A percentile compares a stretch with the other conserved stretches of the same genome.
These are phyloP conservation scores for Parapsyche elsis DNA, from an alignment of 1,140 invertebrate genomes.

Conservation along the genomic window DNA sequence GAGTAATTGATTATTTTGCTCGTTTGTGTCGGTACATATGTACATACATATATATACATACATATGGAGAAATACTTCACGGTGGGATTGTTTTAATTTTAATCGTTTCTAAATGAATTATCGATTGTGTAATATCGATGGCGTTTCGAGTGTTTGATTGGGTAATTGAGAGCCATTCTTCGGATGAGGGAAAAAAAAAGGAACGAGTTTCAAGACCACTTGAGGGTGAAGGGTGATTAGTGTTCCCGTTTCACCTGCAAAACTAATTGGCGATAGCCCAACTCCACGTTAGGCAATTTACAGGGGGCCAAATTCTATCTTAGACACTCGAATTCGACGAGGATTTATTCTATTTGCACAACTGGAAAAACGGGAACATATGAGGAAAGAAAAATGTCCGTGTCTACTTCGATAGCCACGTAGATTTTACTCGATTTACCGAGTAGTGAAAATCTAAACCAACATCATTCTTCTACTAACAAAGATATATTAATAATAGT, in stretches of 20 bases:
- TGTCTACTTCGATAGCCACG: too few species aligned
- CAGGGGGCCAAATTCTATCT: neutral
- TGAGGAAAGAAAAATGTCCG: too few species aligned
- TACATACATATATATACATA: neutral
- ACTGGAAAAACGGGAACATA: neutral
- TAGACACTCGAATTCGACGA: slow-evolving; percentile 29
- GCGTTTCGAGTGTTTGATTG: too few species aligned
- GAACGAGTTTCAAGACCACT: slow-evolving; percentile 11
- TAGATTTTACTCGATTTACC: too few species aligned
- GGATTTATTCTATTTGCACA: slow-evolving; percentile 32
- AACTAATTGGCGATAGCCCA: slow-evolving; percentile 47
- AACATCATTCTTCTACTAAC: too few species aligned
- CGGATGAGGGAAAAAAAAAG: neutral
- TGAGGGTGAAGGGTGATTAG: slow-evolving; percentile 49
- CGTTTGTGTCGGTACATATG: neutral
- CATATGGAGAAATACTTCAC: neutral
- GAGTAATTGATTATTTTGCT: neutral
- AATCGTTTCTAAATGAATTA: too few species aligned
- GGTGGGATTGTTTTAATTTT: too few species aligned
- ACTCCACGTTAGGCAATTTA: slow-evolving; percentile 40
- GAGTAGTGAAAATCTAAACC: too few species aligned
- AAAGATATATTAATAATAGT: too few species aligned
- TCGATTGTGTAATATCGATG: neutral
- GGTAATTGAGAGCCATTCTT: too few species aligned
- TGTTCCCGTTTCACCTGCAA: slow-evolving; percentile 38